A percentile compares a stretch with the other conserved stretches of the same genome.
phyloP scores from a whole-genome alignment of 2,888 invertebrate genomes.

The Sisyra terminalis region DNA sequence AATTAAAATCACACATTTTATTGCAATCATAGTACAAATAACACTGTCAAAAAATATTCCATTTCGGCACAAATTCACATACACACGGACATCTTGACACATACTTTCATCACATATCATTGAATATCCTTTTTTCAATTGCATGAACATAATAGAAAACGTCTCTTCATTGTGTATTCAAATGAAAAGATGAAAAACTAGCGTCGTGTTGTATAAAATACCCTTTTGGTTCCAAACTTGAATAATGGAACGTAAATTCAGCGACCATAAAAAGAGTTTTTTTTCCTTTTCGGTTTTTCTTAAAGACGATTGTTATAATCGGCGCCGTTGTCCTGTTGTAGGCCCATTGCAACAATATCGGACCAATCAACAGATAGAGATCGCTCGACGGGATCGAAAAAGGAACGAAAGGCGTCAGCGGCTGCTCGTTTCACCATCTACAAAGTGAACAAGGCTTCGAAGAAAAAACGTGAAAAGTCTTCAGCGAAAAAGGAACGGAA shows the following conservation, averaged over 20 bases:
- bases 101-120: background rate
- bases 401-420: slow-evolving; percentile 52
- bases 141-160: background rate
- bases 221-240: too few species aligned
- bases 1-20: too few species aligned
- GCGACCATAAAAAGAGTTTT: too few species aligned
- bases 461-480: slow-evolving; percentile 87
- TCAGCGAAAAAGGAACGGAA: slow-evolving; percentile 91
- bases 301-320: background rate
- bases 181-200: too few species aligned
- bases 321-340: slow-evolving; percentile 16
- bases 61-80: too few species aligned
- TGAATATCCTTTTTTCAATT: background rate
- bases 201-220: too few species aligned
- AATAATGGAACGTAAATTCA: too few species aligned
- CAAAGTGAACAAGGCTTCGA: slow-evolving; percentile 85
- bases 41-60: too few species aligned
- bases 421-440: slow-evolving; percentile 77
- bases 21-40: too few species aligned
- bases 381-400: slow-evolving; percentile 40
- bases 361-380: slow-evolving; percentile 17
- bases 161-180: background rate
- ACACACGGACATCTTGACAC: too few species aligned
- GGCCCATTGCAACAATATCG: slow-evolving; percentile 41
- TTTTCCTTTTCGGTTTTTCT: background rate